Base-by-base conservation (phyloP, 2,113 vertebrate species). In the Hipposideros armiger region DNA sequence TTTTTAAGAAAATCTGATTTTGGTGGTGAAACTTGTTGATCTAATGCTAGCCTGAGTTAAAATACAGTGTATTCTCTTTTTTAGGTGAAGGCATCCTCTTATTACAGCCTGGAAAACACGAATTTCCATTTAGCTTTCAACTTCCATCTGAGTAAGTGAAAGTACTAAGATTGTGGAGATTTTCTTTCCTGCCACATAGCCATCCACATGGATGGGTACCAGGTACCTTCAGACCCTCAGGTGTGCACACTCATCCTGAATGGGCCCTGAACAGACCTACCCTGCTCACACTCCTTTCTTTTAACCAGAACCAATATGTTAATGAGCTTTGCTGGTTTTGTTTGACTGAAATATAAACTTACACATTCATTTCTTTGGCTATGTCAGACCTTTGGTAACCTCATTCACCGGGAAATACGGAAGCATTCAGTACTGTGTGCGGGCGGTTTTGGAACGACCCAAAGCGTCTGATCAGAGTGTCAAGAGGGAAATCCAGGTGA, bases 331-430 rank as follows among this genome's bases (percentile, higher is more conserved):
- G 11, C 7, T 30, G 42, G 26, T 5, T 36, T 45, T 36, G 42
- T 20, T 36, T 30, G 56, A 22, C 24, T 64, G 52, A 54, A 45
- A 81, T 47, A 7, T 14, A 70, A 92, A 91, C 66, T 82, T 50
- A 7, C 24, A 20, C 24, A 14, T 32, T n/a, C 15, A 7, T 42
- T 2, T 74, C 45, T 94, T 28, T 30, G 88, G 82, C 88, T 14
- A 0, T 94, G 98, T 74, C 98, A 99, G 99, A 83, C 99, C 98
- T 56, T 93, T 99, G 94, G 98, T 99, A 26, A 98, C 99, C 69
- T 99, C 99, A 4, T 99, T 99, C 73, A 97, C 97, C 22, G 99
- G 99, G 60, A 99, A 99, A 58, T 98, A 99, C 2, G 99, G 99
- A 76, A 98, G 98, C 1, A 98, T 99, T 87, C 98, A 98, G 82